Evolutionary conservation across 2,888 invertebrate species (phyloP), one percentile per base, ranked within the genome.

Genomic region (Drosophila conformis): DNA sequence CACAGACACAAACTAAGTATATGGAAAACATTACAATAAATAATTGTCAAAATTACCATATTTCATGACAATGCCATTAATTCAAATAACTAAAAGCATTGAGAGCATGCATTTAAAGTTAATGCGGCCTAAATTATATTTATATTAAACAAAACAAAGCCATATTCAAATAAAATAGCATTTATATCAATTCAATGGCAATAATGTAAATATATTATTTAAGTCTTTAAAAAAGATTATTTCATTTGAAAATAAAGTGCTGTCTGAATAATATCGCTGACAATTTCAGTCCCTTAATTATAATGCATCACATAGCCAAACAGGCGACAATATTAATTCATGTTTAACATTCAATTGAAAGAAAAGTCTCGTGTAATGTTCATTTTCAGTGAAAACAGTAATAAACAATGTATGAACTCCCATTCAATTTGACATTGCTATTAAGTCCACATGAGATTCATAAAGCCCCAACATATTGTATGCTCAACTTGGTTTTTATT

Each of bases 61-160:
- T 79, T 73, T 82, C 70, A 84, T 84, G 82, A 71, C 79, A 84
- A 78, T 78, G 65, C 76, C 82, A 84, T 84, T 89, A 87, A 89
- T 84, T 73, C 68, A 87, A 89, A 78, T 81, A 71, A 74, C 60
- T 58, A 54, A 58, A 33, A 69, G 48, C 35, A 63, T 31, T 31
- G 10, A 10, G 31, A 10, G 3, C 51, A 57, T 42, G 3, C 51
- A 57, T 42, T 36, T 7, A 35, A 27, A 33, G 35, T n/a, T n/a
- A 29, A 25, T n/a, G 10, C 27, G 8, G 31, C 25, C 29, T 5
- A 42, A 36, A 21, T 66, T 36, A 33, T 38, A 31, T 10, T 18
- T 31, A 27, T 10, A 25, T 10, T 18, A 25, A 25, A 13, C 6
- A 8, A 25, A 11, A n/a, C 7, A 15, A 21, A n/a, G 4, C 7